Base-by-base conservation (phyloP, 2,113 vertebrate species). In the Podiceps cristatus region DNA sequence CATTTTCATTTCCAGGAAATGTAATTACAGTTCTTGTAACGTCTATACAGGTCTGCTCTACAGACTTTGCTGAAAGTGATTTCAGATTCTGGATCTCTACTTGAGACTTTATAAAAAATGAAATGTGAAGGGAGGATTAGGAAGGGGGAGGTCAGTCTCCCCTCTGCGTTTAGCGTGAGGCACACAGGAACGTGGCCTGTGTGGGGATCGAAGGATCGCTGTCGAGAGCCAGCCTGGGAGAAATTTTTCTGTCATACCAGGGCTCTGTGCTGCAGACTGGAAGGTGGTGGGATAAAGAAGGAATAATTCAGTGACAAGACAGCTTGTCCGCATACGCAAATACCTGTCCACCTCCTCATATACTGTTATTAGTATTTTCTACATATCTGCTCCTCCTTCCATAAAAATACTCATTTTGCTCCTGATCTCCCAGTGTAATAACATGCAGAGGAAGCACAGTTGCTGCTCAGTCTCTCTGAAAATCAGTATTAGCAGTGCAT, bases 1-100 rank as follows among this genome's bases (percentile, higher is more conserved):
- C 25, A 28, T 90, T 90, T 92, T 84, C 45, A 69, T 91, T 93
- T 91, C 84, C 84, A 91, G 87, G 77, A 94, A 86, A 89, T 42
- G 59, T 81, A 74, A 93, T 88, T 86, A 37, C 80, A 77, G 63
- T n/a, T 24, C 59, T 33, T 52, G 33, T 56, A 49, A 69, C 6
- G 18, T 58, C 72, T 77, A 9, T 68, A 44, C 27, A 62, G 73
- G 31, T 60, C 72, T 87, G 80, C 75, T 89, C 90, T 56, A 1
- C 31, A 45, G 91, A 40, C 60, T 74, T 68, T 29, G 67, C 80
- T 93, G 90, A 31, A 91, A 92, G 87, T 18, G 72, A 60, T 55
- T 80, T 80, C 22, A 2, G 2, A 20, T 44, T 62, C 83, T 52
- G 79, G 31, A 27, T 79, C 58, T 62, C 62, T 50, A 7, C 28